Evolutionary conservation across 2,888 invertebrate genomes (phyloP).

Genomic region (Ptychoptera albimana): DNA sequence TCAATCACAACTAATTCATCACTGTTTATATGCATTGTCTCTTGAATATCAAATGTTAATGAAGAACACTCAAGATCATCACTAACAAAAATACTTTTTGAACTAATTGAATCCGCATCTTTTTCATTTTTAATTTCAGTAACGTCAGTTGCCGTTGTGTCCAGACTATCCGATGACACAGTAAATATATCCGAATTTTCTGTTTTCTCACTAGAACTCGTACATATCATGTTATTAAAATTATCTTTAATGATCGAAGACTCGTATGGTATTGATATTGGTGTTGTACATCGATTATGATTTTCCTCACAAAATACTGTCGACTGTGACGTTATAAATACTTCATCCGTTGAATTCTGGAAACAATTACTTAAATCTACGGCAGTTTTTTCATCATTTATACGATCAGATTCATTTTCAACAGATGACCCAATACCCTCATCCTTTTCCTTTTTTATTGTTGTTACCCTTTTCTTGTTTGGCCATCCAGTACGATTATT

Average conservation of each 20-base stretch:
- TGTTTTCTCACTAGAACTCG: conserved; percentile 22
- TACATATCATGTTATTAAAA: not conserved
- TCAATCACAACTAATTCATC: too few relatives aligned
- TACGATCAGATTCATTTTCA: not conserved
- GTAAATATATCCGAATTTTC: conserved; percentile 30
- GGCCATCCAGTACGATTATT: conserved; percentile 77
- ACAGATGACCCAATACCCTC: not conserved
- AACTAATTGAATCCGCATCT: not conserved
- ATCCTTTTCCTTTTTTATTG: conserved; percentile 5
- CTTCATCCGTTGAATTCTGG: not conserved
- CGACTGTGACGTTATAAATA: not conserved
- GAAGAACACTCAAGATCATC: not conserved
- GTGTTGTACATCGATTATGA: not conserved
- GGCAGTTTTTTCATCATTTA: not conserved
- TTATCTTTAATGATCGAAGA: not conserved
- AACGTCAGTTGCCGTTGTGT: conserved; percentile 12
- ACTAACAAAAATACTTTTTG: conserved; percentile 1
- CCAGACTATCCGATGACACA: conserved; percentile 29
- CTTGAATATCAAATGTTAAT: too few relatives aligned
- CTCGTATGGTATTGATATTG: not conserved
- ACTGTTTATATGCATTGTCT: too few relatives aligned
- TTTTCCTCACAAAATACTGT: not conserved
- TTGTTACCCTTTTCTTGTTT: conserved; percentile 22
- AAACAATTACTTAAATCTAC: not conserved
- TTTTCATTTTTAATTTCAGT: not conserved